A percentile compares a stretch with the other conserved stretches of the same genome.
Evolutionary conservation across 2,113 vertebrate genomes (phyloP).

Genomic region (Silurus glanis): DNA sequence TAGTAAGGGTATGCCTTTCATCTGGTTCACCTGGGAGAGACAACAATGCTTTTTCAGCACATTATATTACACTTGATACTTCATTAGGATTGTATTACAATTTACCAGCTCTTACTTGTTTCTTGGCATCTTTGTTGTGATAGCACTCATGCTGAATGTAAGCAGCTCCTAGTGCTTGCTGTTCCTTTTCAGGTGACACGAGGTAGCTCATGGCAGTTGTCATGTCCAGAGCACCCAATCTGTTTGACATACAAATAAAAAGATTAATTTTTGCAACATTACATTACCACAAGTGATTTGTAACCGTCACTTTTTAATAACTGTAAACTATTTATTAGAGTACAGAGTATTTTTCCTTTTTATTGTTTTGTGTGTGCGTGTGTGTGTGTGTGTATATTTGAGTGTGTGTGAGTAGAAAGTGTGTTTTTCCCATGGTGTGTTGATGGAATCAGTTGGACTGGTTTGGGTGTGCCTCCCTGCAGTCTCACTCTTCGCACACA

Average conservation of each 20-base stretch:
- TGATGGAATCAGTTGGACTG: conserved; percentile 39
- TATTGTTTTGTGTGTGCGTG: neutral
- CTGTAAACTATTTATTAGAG: neutral
- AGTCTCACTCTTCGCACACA: conserved; percentile 61
- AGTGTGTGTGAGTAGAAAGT: neutral
- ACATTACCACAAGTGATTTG: neutral
- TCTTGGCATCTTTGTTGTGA: conserved; percentile 82
- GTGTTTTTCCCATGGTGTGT: conserved; percentile 39
- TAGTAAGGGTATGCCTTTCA: conserved; percentile 82
- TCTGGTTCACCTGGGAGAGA: conserved; percentile 76
- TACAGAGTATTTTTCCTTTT: neutral
- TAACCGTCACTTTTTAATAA: neutral
- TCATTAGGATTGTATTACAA: neutral
- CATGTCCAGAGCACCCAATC: conserved; percentile 75
- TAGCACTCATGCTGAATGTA: conserved; percentile 94
- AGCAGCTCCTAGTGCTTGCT: conserved; percentile 87
- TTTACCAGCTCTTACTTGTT: conserved; percentile 71
- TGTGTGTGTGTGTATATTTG: conserved; percentile 29
- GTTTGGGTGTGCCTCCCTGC: conserved; percentile 46
- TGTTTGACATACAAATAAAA: conserved; percentile 1
- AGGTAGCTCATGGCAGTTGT: conserved; percentile 83
- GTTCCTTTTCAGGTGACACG: conserved; percentile 75
- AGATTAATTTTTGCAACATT: neutral
- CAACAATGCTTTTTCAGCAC: neutral
- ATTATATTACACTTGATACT: neutral